phyloP scores from a whole-genome alignment of 2,888 invertebrate species.

The Drosophila sordidula region DNA sequence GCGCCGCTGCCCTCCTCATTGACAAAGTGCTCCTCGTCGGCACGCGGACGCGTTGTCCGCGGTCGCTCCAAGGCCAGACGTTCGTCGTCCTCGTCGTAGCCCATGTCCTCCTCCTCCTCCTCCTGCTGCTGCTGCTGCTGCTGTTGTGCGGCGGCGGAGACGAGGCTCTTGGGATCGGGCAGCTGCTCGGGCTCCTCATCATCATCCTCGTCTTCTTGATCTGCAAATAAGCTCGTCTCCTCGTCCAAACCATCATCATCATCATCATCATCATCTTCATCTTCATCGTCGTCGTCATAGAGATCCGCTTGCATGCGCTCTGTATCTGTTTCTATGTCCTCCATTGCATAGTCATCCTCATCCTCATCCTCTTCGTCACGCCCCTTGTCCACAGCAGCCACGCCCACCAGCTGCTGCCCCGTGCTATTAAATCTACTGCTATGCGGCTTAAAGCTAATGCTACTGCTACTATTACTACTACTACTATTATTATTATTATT shows the following conservation, averaged over 20 bases:
- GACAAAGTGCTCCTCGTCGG: slow-evolving; percentile 79
- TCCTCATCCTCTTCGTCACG: slow-evolving; percentile 24
- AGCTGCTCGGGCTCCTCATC: slow-evolving; percentile 66
- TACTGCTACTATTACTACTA: slow-evolving; percentile 67
- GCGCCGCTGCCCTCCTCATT: slow-evolving; percentile 83
- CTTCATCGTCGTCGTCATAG: slow-evolving; percentile 77
- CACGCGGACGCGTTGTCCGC: slow-evolving; percentile 63
- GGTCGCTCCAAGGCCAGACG: slow-evolving; percentile 78
- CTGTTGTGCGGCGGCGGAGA: slow-evolving; percentile 42
- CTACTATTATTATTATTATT: slow-evolving; percentile 47
- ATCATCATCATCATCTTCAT: slow-evolving; percentile 41
- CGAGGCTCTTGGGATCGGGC: slow-evolving; percentile 78
- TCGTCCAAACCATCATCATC: slow-evolving; percentile 77
- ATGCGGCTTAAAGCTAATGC: slow-evolving; percentile 66
- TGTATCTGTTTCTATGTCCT: slow-evolving; percentile 60
- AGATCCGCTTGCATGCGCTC: slow-evolving; percentile 82
- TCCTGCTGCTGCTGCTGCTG: neutral
- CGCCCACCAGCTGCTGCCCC: slow-evolving; percentile 49
- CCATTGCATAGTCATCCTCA: slow-evolving; percentile 69
- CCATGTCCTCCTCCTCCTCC: slow-evolving; percentile 82
- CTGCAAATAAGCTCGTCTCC: slow-evolving; percentile 56
- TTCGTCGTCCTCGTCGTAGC: slow-evolving; percentile 84
- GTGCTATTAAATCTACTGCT: slow-evolving; percentile 69
- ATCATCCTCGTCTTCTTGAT: slow-evolving; percentile 45
- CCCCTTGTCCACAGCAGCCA: slow-evolving; percentile 26